Base-by-base conservation (phyloP, 2,797 vertebrate genomes). In the Manis pentadactyla region DNA sequence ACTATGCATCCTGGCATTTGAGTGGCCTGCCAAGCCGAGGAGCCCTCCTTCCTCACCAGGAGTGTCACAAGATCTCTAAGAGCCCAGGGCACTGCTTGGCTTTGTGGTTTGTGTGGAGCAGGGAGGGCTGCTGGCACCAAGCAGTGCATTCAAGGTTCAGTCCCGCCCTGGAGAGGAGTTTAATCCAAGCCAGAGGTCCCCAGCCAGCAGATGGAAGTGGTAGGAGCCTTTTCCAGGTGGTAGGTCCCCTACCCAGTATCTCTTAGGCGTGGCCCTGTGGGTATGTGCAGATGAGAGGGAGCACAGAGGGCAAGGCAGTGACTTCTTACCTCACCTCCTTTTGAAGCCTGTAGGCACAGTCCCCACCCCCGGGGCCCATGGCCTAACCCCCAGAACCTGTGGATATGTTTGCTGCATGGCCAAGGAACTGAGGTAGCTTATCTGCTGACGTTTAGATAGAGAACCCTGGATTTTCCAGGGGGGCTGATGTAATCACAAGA, bases 1-100 rank as follows among this genome's bases (percentile, higher is more conserved):
- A 63, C 96, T 90, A 74, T 89, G 81, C 71, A 39, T 18, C 79
- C 71, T 94, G 85, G 95, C 78, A 66, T 94, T 59, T 81, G 61
- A 79, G 53, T 63, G 68, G 82, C 75, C 86, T 97, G 91, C 92
- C 78, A 82, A 74, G 39, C 75, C 13, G 1, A 85, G 66, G 10
- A 46, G 46, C 46, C 25, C 64, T 25, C 34, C 46, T 34, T 87
- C 71, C 71, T 90, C 4, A 0, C 51, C 1, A 0, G 27, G 63
- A 92, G 21, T 37, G 49, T 90, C 42, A 25, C 69, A 82, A 77
- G 85, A 66, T 49, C 79, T 69, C 25, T 55, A 13, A 31, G 85
- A 64, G 66, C 73, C 64, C 84, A 37, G 66, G n/a, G 34, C 31
- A 55, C 81, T 1, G 3, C 75, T 89, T 57, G 53, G 90, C 89